Base-by-base conservation (phyloP, 2,113 vertebrate species). In the Hydropotes inermis region DNA sequence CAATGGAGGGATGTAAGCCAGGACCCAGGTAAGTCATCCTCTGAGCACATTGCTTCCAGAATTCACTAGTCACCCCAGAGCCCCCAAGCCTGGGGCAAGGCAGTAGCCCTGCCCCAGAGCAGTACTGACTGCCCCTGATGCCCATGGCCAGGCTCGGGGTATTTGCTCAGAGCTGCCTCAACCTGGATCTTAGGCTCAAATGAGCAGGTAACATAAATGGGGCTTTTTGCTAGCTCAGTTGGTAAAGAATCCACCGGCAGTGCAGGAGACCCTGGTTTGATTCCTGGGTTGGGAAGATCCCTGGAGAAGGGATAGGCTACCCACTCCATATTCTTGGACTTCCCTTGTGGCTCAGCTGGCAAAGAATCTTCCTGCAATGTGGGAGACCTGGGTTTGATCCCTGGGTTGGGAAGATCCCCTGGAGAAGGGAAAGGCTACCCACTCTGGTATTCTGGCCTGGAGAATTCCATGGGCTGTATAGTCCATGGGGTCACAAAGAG, bases 201-300 rank as follows among this genome's bases (percentile, higher is more conserved):
- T 89, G 98, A 98, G 96, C 8, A 87, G 95, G 97, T 98, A 98
- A 98, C 92, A 94, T 95, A 97, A 82, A 45, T 87, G 91, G n/a
- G 9, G 64, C 64, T 70, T 67, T 67, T 67, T 36, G 64, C 19
- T 67, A 67, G 64, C 64, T 67, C 64, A 36, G 64, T 36, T 67
- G 64, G 33, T 67, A 17, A 67, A 67, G 64, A 67, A 67, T 12
- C n/a, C 0, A 0, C 67, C 5, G 3, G 19, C 19, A 39, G 19
- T 39, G n/a, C 19, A 39, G n/a, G 64, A 70, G n/a, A 70, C 67
- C 10, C 67, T 70, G n/a, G n/a, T 70, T 39, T 70, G 67, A 70
- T 39, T 23, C 67, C n/a, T 23, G 19, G 10, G 9, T 70, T 36
- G 9, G n/a, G 10, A 70, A 36, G 64, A 70, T 36, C 10, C 19